Percentiles rank a stretch among this genome's conserved stretches.
phyloP scores from a whole-genome alignment of 1,140 invertebrate species.

The Lordiphosa mommai region DNA sequence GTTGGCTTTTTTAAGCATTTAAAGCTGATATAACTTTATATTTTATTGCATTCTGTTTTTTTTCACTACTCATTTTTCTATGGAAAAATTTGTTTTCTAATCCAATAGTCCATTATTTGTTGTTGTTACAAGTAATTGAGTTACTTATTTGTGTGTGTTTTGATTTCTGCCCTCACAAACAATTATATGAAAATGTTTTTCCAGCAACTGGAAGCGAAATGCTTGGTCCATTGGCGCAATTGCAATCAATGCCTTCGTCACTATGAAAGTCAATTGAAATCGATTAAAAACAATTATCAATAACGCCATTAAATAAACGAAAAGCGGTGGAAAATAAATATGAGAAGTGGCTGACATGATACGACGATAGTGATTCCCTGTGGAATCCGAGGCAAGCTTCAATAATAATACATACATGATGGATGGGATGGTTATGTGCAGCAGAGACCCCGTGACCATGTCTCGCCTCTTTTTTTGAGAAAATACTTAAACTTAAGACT shows the following conservation, averaged over 20 bases:
- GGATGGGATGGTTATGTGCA: too few species aligned
- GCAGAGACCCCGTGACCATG: not conserved
- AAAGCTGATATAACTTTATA: too few species aligned
- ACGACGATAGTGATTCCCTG: too few species aligned
- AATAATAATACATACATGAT: too few species aligned
- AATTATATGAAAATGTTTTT: constrained; percentile 13
- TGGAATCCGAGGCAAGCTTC: too few species aligned
- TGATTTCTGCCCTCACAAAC: constrained; percentile 5
- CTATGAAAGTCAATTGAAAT: constrained; percentile 68
- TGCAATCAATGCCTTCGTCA: constrained; percentile 69
- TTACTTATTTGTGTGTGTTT: constrained; percentile 22
- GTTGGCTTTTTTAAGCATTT: too few species aligned
- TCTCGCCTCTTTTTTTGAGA: too few species aligned
- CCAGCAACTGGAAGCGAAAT: not conserved
- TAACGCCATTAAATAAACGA: constrained; percentile 48
- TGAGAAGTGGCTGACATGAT: not conserved
- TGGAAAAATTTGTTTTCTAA: constrained; percentile 19
- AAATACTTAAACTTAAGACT: constrained; percentile 1
- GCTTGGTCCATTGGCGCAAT: constrained; percentile 2
- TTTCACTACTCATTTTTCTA: constrained; percentile 22
- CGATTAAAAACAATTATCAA: constrained; percentile 64
- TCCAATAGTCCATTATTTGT: constrained; percentile 39
- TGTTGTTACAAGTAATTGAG: constrained; percentile 44
- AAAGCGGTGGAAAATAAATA: not conserved
- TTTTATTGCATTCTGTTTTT: too few species aligned